Evolutionary conservation across 2,797 vertebrate species (phyloP), one percentile per base, ranked within the genome.

Genomic region (Pachyuromys duprasi): DNA sequence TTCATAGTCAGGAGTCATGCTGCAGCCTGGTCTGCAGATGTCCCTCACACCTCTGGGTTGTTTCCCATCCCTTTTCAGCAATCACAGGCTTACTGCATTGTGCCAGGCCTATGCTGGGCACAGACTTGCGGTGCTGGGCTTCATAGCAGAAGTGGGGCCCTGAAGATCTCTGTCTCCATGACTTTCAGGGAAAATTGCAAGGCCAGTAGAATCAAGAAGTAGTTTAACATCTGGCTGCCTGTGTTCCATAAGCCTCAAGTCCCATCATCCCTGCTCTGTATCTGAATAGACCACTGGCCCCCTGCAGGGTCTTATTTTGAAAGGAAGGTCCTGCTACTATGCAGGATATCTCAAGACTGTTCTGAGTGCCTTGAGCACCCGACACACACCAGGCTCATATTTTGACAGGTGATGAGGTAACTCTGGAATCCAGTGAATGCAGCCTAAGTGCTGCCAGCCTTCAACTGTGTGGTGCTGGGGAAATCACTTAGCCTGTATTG

Each of bases 401-500:
- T 75, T 96, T 72, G 83, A 33, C 70, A 96, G 36, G 28, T 84
- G 75, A 67, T 31, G 2, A 69, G 33, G 91, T 93, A 95, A 92
- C 75, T 95, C 91, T 95, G 57, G 31, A 90, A 24, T 13, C 9
- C 24, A 17, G 5, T 89, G n/a, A 28, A 57, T 78, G 86, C 42
- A 86, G 57, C 42, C 63, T 57, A 82, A 78, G 7, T 78, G 55
- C 72, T 95, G 20, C 80, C 42, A 88, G 53, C 84, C 94, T 90
- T 63, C 69, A 96, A 12, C n/a, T 82, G 2, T 84, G 15, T 82
- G 33, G 81, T 96, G 20, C 33, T 45, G 11, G n/a, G 49, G n/a
- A 76, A 87, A 89, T 96, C 65, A 42, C 49, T 90, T 86, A 91
- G 75, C 67, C 17, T 89, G 90, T 95, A 90, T 13, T 89, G 86